phyloP scores from a whole-genome alignment of 2,888 invertebrate genomes.

The Nomada lathburiana region DNA sequence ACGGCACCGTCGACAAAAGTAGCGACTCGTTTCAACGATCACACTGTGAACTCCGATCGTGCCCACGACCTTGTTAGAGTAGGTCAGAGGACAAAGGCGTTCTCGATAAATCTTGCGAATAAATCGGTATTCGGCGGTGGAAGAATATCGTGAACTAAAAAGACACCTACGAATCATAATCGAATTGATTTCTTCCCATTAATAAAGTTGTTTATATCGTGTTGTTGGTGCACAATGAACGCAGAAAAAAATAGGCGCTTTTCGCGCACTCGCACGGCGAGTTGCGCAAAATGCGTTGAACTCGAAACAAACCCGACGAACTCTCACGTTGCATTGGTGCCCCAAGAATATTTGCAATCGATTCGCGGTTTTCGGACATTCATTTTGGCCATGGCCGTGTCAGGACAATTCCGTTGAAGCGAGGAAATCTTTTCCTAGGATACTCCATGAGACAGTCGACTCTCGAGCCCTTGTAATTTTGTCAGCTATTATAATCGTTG shows the following conservation, averaged over 20 bases:
- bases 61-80: background rate
- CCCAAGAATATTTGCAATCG: conserved; percentile 33
- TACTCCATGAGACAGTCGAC: conserved; percentile 5
- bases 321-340: background rate
- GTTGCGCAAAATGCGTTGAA: conserved; percentile 27
- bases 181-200: conserved; percentile 4
- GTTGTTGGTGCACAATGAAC: conserved; percentile 32
- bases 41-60: background rate
- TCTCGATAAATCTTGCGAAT: background rate
- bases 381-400: conserved; percentile 25
- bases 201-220: conserved; percentile 25
- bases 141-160: background rate
- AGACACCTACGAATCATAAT: conserved; percentile 4
- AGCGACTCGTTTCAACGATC: conserved; percentile 21
- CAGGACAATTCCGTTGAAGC: no score
- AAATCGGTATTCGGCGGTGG: background rate
- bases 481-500: conserved; percentile 45
- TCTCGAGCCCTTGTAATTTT: conserved; percentile 34
- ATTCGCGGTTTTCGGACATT: conserved; percentile 32
- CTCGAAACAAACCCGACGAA: background rate
- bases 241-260: conserved; percentile 14
- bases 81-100: conserved; percentile 1
- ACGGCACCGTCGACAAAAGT: conserved; percentile 7
- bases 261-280: conserved; percentile 1
- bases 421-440: background rate